Evolutionary conservation across 2,888 invertebrate species (phyloP), one percentile per base, ranked within the genome.

Genomic region (Chesias legatella): DNA sequence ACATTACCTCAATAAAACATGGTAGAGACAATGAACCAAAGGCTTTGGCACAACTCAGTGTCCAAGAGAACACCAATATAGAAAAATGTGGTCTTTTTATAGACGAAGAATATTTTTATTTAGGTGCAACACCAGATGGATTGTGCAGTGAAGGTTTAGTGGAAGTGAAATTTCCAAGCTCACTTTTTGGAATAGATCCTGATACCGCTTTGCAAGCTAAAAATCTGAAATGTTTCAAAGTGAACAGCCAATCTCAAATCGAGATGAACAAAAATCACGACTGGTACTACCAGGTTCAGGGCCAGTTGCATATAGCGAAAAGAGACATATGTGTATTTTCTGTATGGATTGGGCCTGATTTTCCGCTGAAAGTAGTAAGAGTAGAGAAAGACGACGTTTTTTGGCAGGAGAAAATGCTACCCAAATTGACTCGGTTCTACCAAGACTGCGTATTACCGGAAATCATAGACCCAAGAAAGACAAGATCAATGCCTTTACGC

Each of bases 41-140:
- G 3, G 43, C 43, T 2, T 10, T 48, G 1, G 17, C 13, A 8
- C 45, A 51, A 30, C 11, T 48, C 1, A 9, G 10, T 9, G 5
- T 10, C 3, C 47, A 49, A 37, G 39, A 43, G 29, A 29, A 37
- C 1, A 24, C 34, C 0, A 10, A 6, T 7, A 24, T 47, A 1
- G 7, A 41, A 23, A 33, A 25, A 20, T 49, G 49, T 37, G 49
- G 52, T 6, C 17, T 47, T 1, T 47, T 43, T 22, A 43, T 53
- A 1, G 47, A 53, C 21, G 20, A 35, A 8, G n/a, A 48, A 3
- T 27, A 33, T 25, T 37, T 24, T 24, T 45, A 39, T 11, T 38
- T 36, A 32, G 50, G 48, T 4, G 48, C 43, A n/a, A 30, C 40
- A 17, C 33, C 37, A 7, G 42, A 46, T 25, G 23, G 23, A 7